Evolutionary conservation across 2,113 vertebrate species (phyloP), one percentile per base, ranked within the genome.

Genomic region (Ochotona curzoniae): DNA sequence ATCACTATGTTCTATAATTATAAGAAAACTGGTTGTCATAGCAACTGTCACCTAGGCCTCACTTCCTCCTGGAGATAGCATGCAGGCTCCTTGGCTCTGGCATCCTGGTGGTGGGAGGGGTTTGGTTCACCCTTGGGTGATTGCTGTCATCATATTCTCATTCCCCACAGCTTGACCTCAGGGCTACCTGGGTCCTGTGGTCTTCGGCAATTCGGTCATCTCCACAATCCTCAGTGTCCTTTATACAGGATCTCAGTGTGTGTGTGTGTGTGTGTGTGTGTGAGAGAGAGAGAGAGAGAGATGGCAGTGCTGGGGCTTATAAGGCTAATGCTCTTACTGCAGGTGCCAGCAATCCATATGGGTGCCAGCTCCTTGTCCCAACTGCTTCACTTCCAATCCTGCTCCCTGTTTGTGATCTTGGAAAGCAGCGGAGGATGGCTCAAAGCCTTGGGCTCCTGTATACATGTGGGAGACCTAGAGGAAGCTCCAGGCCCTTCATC

Each of bases 1-100:
- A 70, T 93, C 91, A 74, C 80, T 28, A 10, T 74, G 89, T 92
- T 95, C 96, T 96, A 60, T 82, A 90, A 95, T 96, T 32, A 95
- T 69, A 49, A 75, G 94, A 78, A 90, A 96, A 75, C 47, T 13
- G 28, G 91, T 97, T 96, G 23, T 96, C 96, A 94, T 95, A 94
- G 94, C 57, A 61, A 96, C 97, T 85, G 86, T 92, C 83, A 32
- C 86, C 91, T 75, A 85, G 91, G 30, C 78, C 21, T 35, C 1
- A 57, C n/a, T 70, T 88, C 90, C 70, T 94, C 57, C 87, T 26
- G 51, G 87, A 74, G 95, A 93, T 44, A 88, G 95, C 85, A 61
- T 91, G 66, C 87, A 49, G 92, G 96, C 93, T 95, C 47, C 75
- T 89, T 80, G 49, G 96, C 18, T 25, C 87, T 75, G 25, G n/a